Percentiles rank a stretch among this genome's conserved stretches.
Conservation (phyloP, 2,797 vertebrate species). For the Enteromius argenteus region DNA sequence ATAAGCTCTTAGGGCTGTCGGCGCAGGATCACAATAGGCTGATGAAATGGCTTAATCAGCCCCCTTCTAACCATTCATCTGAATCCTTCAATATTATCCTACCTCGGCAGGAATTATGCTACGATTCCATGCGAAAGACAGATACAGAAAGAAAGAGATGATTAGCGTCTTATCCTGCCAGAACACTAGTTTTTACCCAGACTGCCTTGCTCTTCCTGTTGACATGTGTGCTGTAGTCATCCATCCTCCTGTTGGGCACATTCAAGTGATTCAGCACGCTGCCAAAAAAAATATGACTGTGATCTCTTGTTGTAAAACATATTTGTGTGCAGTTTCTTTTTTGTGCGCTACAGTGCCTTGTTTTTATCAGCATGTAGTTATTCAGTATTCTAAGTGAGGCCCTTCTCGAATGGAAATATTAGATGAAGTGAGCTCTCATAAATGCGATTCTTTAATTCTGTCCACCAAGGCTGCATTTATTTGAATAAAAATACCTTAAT, state of each 20-base stretch:
- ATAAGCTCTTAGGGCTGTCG: slow-evolving; percentile 30
- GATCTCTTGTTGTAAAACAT: slow-evolving; percentile 34
- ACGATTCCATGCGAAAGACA: slow-evolving; percentile 23
- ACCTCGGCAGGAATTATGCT: slow-evolving; percentile 35
- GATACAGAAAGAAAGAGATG: slow-evolving; percentile 23
- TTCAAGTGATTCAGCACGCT: neutral
- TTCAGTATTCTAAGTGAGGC: neutral
- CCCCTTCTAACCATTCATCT: slow-evolving; percentile 45
- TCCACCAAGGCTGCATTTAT: neutral
- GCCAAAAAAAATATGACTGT: slow-evolving; percentile 22
- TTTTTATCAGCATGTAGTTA: slow-evolving; percentile 13
- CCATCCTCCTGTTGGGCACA: slow-evolving; percentile 10
- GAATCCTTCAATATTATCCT: slow-evolving; percentile 42
- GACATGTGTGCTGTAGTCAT: slow-evolving; percentile 20
- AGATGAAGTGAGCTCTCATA: neutral
- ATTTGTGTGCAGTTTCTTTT: slow-evolving; percentile 17
- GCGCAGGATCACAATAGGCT: slow-evolving; percentile 28
- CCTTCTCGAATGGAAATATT: neutral
- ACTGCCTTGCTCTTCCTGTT: slow-evolving; percentile 39
- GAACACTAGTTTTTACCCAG: slow-evolving; percentile 39
- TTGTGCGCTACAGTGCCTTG: neutral
- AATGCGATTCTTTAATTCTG: neutral
- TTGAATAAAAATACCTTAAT: neutral
- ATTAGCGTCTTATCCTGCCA: slow-evolving; percentile 43
- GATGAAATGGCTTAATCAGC: slow-evolving; percentile 52